Base-by-base conservation (phyloP, 1,140 invertebrate species). In the Popillia japonica region DNA sequence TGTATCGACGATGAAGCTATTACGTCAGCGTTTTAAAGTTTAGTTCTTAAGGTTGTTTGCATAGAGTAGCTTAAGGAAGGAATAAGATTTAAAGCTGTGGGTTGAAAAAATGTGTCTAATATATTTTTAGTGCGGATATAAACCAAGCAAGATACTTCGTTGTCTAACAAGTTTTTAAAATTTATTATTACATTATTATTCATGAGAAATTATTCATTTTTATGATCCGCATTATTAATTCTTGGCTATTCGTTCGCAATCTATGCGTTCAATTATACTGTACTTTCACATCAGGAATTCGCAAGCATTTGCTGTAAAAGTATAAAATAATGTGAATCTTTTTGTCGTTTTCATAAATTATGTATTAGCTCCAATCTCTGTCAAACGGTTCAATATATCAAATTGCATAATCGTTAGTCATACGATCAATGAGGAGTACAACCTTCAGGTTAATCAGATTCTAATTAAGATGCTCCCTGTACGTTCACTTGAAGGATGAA, bases 1-100 rank as follows among this genome's bases (percentile, higher is more conserved):
- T 68, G 61, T 68, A 68, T 34, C 27, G 61, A 68, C 61, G 22
- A 68, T 68, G 61, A 68, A 68, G 61, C 61, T 68, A 68, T 68
- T 68, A 68, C 61, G 61, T 27, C 61, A 68, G 20, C 61, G 22
- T 68, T 27, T 68, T 11, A 27, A 68, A 27, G 48, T 17, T 55
- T 55, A 17, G 14, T 55, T n/a, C 7, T 55, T 55, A 17, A n/a
- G 17, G 48, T 17, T 55, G 48, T 7, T 55, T 55, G 14, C 48
- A 17, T 55, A 48, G 27, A 34, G 27, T 34, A 34, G 27, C 27
- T 34, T 48, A 6, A 55, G n/a, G 48, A 17, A 14, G 17, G 17
- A 55, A 55, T 0, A 6, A 17, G 48, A 55, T 34, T 34, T 34
- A 34, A 34, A 34, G 27, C 27, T 34, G 4, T 34, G 27, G 27